Conservation (phyloP, 2,113 vertebrate genomes). For the Galbula dea region DNA sequence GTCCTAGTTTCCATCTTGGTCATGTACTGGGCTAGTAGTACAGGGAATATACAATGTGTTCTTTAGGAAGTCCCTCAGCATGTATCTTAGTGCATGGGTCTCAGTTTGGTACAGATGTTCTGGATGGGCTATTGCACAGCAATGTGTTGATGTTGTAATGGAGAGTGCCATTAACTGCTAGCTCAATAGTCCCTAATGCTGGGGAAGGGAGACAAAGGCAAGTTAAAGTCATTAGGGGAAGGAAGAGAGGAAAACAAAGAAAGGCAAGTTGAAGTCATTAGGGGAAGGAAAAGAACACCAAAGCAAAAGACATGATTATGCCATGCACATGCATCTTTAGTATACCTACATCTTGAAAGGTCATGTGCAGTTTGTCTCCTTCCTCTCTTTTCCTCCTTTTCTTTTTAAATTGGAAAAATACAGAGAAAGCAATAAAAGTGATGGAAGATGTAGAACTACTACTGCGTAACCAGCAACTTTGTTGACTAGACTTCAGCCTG, state of each 20-base stretch:
- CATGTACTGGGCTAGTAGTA: not conserved
- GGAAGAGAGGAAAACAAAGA: accelerated
- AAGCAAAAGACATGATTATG: not conserved
- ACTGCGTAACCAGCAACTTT: not conserved
- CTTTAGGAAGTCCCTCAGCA: not conserved
- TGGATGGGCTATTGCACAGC: not conserved
- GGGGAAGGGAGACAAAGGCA: not conserved
- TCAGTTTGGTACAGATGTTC: not conserved
- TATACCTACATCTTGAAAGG: not conserved
- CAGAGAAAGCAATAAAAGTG: not conserved
- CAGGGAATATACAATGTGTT: not conserved
- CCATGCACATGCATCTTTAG: not conserved
- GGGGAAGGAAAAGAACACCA: accelerated
- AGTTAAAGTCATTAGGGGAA: not conserved
- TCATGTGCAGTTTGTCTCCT: not conserved
- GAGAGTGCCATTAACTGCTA: not conserved
- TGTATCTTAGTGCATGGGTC: not conserved
- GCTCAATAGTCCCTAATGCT: not conserved
- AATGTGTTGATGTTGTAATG: not conserved
- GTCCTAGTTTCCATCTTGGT: not conserved
- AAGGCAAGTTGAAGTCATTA: not conserved
- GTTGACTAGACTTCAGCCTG: not conserved
- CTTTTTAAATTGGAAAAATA: not conserved
- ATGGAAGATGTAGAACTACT: not conserved
- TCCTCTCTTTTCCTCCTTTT: not conserved